Evolutionary conservation across 2,888 invertebrate species (phyloP).

Genomic region (Rotaria magnacalcarata): DNA sequence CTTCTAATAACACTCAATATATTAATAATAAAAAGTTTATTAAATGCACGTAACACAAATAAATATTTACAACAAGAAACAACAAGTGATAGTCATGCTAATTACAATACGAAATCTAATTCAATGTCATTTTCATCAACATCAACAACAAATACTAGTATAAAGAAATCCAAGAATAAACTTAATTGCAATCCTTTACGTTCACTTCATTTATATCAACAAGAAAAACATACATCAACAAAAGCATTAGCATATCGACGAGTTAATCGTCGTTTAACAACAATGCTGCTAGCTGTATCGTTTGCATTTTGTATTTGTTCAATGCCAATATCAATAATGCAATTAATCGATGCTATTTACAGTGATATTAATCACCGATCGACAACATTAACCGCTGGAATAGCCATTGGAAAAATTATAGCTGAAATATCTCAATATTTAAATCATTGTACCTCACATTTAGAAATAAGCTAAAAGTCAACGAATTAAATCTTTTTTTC

Average conservation of each 20-base stretch:
- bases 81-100: background rate
- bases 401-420: constrained; percentile 47
- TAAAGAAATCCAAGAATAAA: background rate
- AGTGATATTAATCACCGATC: background rate
- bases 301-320: constrained; percentile 51
- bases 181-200: background rate
- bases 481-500: background rate
- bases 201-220: background rate
- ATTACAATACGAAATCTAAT: background rate
- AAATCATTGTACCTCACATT: background rate
- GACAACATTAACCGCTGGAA: constrained; percentile 49
- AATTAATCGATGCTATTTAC: constrained; percentile 49
- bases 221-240: background rate
- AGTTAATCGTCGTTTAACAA: constrained; percentile 48
- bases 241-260: background rate
- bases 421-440: constrained; percentile 35
- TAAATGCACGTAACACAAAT: constrained; percentile 35
- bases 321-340: constrained; percentile 51
- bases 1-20: constrained; percentile 51
- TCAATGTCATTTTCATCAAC: constrained; percentile 1
- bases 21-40: constrained; percentile 50
- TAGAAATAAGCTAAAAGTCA: background rate
- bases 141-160: background rate
- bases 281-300: constrained; percentile 51
- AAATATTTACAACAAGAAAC: constrained; percentile 17